Conservation (phyloP, 2,113 vertebrate genomes). For the Myotis brandtii region DNA sequence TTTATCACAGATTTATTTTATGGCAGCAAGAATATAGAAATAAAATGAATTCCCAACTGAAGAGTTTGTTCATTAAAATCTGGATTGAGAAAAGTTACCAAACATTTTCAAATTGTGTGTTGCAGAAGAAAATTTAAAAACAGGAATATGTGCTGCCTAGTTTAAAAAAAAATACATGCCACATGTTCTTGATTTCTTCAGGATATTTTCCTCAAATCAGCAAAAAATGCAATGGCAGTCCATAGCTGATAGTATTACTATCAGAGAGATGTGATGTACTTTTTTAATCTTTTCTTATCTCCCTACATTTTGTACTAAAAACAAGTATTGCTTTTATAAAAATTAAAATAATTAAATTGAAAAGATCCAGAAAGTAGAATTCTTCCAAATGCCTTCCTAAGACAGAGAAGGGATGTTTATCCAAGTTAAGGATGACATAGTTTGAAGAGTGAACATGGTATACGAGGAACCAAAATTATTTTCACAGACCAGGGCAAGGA, state of each 20-base stretch:
- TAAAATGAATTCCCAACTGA: not conserved
- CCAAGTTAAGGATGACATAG: not conserved
- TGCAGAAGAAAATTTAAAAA: not conserved
- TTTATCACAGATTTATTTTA: constrained; percentile 9
- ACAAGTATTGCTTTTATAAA: not conserved
- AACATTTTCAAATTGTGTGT: not conserved
- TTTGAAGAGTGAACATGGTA: not conserved
- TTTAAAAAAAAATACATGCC: not conserved
- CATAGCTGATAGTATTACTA: not conserved
- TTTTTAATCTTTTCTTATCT: not conserved
- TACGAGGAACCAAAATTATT: not conserved
- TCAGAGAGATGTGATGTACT: not conserved
- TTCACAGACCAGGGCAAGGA: not conserved
- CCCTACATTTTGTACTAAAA: not conserved
- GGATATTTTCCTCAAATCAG: not conserved
- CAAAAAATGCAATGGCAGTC: not conserved
- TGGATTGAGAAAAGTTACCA: not conserved
- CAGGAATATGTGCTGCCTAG: not conserved
- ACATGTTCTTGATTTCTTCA: not conserved
- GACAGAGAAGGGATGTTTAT: not conserved
- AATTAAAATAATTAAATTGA: not conserved
- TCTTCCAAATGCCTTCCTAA: not conserved
- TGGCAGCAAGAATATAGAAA: not conserved
- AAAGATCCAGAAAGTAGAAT: not conserved
- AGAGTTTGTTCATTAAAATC: not conserved